These are phyloP conservation scores for Asarcornis scutulata DNA, from an alignment of 2,113 vertebrate species.

Conservation along the genomic window DNA sequence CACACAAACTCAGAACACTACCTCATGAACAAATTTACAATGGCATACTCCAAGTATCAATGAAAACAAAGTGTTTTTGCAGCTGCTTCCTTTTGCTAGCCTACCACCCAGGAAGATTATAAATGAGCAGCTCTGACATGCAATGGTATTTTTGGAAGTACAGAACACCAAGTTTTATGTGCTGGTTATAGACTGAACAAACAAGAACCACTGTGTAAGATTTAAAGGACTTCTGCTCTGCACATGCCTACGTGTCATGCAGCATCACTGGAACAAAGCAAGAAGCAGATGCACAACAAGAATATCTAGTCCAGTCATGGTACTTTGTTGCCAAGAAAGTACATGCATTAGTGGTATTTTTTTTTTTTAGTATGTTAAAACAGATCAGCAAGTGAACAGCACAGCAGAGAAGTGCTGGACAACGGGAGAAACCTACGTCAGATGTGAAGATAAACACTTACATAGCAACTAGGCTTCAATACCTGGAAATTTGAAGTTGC, in stretches of 20 bases:
- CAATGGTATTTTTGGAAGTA: not conserved
- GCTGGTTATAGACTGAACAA: not conserved
- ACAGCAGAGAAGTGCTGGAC: not conserved
- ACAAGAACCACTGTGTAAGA: not conserved
- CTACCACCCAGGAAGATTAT: not conserved
- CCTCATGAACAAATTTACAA: not conserved
- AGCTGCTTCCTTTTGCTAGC: not conserved
- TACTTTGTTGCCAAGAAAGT: not conserved
- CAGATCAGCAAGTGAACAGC: not conserved
- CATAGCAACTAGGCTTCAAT: not conserved
- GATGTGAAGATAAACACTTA: not conserved
- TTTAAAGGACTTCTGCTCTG: not conserved
- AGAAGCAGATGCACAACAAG: not conserved
- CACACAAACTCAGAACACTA: not conserved
- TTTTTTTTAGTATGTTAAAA: not conserved
- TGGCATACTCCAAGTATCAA: not conserved
- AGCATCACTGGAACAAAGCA: not conserved
- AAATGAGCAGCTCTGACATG: not conserved
- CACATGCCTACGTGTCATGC: fast-evolving
- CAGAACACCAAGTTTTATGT: not conserved
- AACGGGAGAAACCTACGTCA: not conserved
- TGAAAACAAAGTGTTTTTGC: not conserved
- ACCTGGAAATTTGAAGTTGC: not conserved
- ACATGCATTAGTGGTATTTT: not conserved
- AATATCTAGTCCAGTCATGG: not conserved